Percentiles rank a stretch among this genome's conserved stretches.
Evolutionary conservation across 2,797 vertebrate species (phyloP).

Genomic region (Lepus townsendii): DNA sequence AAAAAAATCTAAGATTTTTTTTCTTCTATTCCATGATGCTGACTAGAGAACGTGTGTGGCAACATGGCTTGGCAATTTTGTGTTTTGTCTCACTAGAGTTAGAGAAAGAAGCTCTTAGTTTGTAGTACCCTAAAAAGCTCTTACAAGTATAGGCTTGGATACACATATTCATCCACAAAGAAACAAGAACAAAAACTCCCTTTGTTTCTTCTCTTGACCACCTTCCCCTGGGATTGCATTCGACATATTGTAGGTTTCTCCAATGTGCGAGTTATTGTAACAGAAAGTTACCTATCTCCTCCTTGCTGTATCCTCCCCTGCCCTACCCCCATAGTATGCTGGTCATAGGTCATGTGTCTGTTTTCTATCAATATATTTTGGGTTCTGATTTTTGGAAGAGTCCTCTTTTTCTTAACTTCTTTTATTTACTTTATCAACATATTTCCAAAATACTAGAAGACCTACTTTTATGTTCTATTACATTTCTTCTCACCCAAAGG

Average conservation of each 20-base stretch:
- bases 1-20: no score
- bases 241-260: neutral
- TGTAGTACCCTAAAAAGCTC: neutral
- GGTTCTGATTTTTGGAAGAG: neutral
- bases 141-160: neutral
- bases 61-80: neutral
- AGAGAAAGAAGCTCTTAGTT: neutral
- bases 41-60: neutral
- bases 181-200: neutral
- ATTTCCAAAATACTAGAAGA: neutral
- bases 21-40: neutral
- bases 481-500: neutral
- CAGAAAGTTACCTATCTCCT: neutral
- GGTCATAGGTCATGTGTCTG: neutral
- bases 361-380: conserved; percentile 7
- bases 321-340: neutral
- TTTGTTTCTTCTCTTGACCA: neutral
- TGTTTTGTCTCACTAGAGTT: neutral
- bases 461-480: conserved; percentile 27
- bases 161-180: neutral
- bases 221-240: neutral
- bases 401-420: conserved; percentile 11
- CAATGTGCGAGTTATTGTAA: neutral
- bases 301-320: neutral
- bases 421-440: conserved; percentile 35